A percentile compares a stretch with the other conserved stretches of the same genome.
These are phyloP conservation scores for Orussus abietinus DNA, from an alignment of 1,140 invertebrate genomes.

Conservation along the genomic window DNA sequence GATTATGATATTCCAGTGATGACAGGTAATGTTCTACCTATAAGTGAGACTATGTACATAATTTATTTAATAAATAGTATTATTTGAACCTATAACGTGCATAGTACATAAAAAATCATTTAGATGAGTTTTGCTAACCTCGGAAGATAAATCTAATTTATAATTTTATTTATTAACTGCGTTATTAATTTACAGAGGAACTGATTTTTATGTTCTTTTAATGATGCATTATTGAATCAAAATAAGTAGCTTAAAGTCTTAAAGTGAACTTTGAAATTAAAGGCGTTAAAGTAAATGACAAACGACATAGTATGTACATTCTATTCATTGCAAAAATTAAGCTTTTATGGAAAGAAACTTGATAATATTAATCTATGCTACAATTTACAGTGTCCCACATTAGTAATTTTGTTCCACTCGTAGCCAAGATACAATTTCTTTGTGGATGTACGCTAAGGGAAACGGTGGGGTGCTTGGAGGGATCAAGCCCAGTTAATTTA, in stretches of 20 bases:
- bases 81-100: conserved; percentile 22
- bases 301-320: no score
- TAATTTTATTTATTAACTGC: no score
- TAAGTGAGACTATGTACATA: conserved; percentile 44
- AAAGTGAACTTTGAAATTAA: no score
- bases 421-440: conserved; percentile 63
- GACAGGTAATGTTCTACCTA: conserved; percentile 28
- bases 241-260: no score
- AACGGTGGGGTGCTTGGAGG: conserved; percentile 34
- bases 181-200: no score
- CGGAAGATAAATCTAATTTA: no score
- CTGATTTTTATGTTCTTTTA: no score
- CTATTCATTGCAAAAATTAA: not conserved
- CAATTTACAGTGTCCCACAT: conserved; percentile 52
- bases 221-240: no score
- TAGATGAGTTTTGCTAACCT: no score
- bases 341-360: not conserved
- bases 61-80: conserved; percentile 52
- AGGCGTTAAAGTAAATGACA: no score
- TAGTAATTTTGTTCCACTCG: conserved; percentile 63
- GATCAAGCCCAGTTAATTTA: conserved; percentile 50
- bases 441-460: conserved; percentile 72
- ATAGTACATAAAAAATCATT: no score
- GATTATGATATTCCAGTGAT: conserved; percentile 40
- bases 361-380: conserved; percentile 5